Conservation (phyloP, 2,797 vertebrate genomes). For the Chiroxiphia lanceolata region DNA sequence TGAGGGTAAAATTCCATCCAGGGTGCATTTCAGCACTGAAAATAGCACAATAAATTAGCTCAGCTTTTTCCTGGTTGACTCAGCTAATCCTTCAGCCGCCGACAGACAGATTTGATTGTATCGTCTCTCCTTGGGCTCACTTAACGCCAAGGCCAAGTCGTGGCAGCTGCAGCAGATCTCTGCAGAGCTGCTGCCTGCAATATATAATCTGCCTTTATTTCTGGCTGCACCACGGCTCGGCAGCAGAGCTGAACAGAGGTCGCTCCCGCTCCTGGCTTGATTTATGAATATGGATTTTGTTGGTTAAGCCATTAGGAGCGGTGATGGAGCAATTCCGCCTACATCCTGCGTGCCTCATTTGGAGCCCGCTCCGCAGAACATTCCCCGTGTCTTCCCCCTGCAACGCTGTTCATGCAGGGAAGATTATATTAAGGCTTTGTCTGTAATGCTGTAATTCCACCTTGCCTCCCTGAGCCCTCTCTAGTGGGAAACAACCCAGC, state of each 20-base stretch:
- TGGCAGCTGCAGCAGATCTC: slow-evolving; percentile 15
- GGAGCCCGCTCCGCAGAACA: not conserved
- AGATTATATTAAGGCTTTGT: not conserved
- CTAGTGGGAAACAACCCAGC: rapidly evolving
- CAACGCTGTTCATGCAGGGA: not conserved
- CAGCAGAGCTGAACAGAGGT: not conserved
- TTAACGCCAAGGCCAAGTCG: slow-evolving; percentile 7
- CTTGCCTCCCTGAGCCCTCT: not conserved
- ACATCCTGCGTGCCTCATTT: slow-evolving; percentile 17
- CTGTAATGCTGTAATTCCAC: not conserved
- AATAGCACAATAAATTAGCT: slow-evolving; percentile 32
- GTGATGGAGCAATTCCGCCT: not conserved
- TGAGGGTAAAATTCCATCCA: slow-evolving; percentile 36
- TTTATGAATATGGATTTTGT: slow-evolving; percentile 44
- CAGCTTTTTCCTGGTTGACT: slow-evolving; percentile 44
- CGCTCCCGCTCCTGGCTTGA: not conserved
- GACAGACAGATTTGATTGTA: not conserved
- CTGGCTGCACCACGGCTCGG: not conserved
- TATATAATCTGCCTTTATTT: not conserved
- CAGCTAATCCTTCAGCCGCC: slow-evolving; percentile 48
- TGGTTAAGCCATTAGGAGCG: slow-evolving; percentile 44
- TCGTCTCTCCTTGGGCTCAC: slow-evolving; percentile 35
- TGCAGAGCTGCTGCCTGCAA: not conserved
- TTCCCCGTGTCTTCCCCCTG: not conserved
- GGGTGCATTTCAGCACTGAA: not conserved